These are phyloP conservation scores for Bombus confusus DNA, from an alignment of 1,140 invertebrate species.

Conservation along the genomic window DNA sequence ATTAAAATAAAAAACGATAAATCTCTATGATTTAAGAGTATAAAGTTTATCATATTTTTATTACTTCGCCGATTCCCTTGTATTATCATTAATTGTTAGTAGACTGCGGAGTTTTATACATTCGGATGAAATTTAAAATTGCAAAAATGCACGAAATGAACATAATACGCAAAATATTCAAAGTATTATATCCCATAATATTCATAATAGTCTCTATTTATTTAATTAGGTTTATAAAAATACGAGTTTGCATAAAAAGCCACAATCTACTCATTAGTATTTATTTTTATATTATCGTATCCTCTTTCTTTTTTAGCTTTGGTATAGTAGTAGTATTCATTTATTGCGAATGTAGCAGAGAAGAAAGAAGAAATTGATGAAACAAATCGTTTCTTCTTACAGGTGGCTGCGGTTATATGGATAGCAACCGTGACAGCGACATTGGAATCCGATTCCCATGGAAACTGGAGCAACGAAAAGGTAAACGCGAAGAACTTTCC, in stretches of 20 bases:
- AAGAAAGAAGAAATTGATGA: not conserved
- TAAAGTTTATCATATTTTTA: not conserved
- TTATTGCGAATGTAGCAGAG: too few species aligned
- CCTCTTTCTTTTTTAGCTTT: too few species aligned
- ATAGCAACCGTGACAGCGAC: slow-evolving; percentile 67
- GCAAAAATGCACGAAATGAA: too few species aligned
- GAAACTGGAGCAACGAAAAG: slow-evolving; percentile 62
- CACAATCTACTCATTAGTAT: not conserved
- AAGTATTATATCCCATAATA: too few species aligned
- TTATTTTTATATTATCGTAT: not conserved
- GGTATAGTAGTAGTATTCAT: too few species aligned
- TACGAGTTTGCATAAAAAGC: too few species aligned
- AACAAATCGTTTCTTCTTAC: slow-evolving; percentile 54
- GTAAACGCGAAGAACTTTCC: slow-evolving; percentile 52
- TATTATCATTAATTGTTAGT: not conserved
- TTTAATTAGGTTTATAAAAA: too few species aligned
- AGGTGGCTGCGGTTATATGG: slow-evolving; percentile 74
- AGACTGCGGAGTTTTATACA: too few species aligned
- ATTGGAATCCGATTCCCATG: slow-evolving; percentile 49
- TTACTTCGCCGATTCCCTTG: not conserved
- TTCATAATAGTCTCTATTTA: too few species aligned
- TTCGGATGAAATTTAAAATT: too few species aligned
- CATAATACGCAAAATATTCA: too few species aligned
- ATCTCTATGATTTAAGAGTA: not conserved
- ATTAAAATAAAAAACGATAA: not conserved